Conservation (phyloP, 37 sponge, comb jelly and placozoan species). For the Beroe forskalii region DNA sequence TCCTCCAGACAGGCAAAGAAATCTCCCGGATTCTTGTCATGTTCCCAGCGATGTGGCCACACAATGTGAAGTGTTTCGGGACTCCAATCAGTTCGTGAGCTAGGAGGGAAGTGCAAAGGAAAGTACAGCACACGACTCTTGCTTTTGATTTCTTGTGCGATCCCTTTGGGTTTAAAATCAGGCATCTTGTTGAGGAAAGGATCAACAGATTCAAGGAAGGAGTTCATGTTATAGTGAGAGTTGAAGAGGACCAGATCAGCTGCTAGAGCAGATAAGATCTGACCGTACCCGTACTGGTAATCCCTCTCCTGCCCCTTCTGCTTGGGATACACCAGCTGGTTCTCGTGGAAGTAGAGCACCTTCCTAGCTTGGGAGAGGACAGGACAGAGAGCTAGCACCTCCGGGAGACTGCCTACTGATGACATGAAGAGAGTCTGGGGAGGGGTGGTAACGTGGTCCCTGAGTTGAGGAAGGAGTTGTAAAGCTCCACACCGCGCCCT, state of each 20-base stretch:
- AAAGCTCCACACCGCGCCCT: constrained; percentile 79
- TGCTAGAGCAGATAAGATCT: constrained; percentile 86
- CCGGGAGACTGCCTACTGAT: constrained; percentile 82
- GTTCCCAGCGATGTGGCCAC: constrained; percentile 95
- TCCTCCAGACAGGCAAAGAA: constrained; percentile 67
- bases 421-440: constrained; percentile 70
- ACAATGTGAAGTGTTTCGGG: constrained; percentile 74
- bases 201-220: constrained; percentile 75
- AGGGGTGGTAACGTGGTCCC: background rate
- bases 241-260: constrained; percentile 87
- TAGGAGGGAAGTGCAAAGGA: constrained; percentile 70
- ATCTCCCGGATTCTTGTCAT: constrained; percentile 87
- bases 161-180: constrained; percentile 71
- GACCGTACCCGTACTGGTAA: constrained; percentile 88
- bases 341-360: constrained; percentile 92
- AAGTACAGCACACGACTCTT: constrained; percentile 81
- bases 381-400: constrained; percentile 76
- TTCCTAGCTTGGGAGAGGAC: constrained; percentile 72
- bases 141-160: constrained; percentile 69
- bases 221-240: constrained; percentile 87
- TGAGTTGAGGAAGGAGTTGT: constrained; percentile 61
- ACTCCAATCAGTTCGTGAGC: background rate
- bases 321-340: constrained; percentile 87
- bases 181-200: constrained; percentile 78
- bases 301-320: constrained; percentile 82